A percentile compares a stretch with the other conserved stretches of the same genome.
These are phyloP conservation scores for Athene noctua DNA, from an alignment of 2,113 vertebrate species.

Conservation along the genomic window DNA sequence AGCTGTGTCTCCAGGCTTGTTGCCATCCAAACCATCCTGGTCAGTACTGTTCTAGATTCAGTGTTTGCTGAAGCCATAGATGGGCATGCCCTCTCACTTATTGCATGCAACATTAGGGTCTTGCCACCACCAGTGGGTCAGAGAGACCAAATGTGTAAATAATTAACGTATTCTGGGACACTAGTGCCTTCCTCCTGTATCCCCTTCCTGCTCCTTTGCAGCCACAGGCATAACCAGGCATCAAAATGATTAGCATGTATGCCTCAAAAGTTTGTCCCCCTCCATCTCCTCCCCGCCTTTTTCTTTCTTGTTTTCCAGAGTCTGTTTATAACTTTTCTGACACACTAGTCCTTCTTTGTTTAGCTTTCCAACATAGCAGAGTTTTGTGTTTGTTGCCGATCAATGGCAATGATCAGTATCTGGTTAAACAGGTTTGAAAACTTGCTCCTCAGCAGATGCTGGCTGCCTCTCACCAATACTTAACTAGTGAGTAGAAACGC, in stretches of 20 bases:
- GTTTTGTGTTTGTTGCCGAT: neutral
- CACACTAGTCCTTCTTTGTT: neutral
- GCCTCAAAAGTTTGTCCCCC: neutral
- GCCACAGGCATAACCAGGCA: neutral
- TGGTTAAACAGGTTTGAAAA: neutral
- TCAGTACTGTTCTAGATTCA: neutral
- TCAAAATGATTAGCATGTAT: accelerated
- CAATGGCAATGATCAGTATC: neutral
- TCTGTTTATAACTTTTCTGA: neutral
- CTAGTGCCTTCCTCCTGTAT: neutral
- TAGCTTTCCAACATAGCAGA: neutral
- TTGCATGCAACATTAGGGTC: neutral
- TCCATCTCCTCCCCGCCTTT: neutral
- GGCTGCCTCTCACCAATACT: neutral
- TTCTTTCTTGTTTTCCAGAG: neutral
- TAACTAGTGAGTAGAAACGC: neutral
- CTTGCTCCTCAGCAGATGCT: neutral
- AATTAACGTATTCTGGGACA: neutral
- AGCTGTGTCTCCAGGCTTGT: neutral
- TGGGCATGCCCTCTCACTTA: neutral
- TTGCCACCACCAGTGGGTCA: neutral
- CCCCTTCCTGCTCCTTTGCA: neutral
- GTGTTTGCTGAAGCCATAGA: neutral
- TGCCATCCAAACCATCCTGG: neutral
- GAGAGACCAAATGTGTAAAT: neutral